Conservation (phyloP, 2,113 vertebrate species). For the Nibea coibor region DNA sequence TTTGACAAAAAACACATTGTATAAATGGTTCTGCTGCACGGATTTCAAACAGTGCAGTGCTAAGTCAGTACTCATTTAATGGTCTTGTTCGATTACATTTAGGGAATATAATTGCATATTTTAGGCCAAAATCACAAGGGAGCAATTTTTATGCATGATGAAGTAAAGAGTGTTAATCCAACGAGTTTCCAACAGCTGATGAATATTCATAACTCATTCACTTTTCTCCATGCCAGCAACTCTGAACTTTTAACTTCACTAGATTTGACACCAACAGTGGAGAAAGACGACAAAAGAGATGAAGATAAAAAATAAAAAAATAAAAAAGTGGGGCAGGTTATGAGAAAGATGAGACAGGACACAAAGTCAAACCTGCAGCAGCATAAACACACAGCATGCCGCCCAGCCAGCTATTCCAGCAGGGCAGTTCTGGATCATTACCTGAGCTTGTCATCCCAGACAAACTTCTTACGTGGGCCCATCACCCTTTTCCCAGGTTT, state of each 20-base stretch:
- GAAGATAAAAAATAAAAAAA: too few relatives aligned
- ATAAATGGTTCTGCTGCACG: not conserved
- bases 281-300: not conserved
- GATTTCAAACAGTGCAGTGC: not conserved
- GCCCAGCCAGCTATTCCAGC: not conserved
- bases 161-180: not conserved
- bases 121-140: not conserved
- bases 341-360: constrained; percentile 49
- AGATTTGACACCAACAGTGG: not conserved
- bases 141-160: not conserved
- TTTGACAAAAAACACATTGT: not conserved
- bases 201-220: not conserved
- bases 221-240: not conserved
- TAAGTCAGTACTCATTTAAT: not conserved
- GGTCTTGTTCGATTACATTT: not conserved
- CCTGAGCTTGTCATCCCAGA: constrained; percentile 98
- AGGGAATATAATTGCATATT: not conserved
- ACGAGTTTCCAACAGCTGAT: not conserved
- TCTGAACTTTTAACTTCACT: not conserved
- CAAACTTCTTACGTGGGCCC: constrained; percentile 97
- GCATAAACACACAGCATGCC: constrained; percentile 10
- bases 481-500: constrained; percentile 96
- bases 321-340: too few relatives aligned
- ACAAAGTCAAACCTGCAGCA: constrained; percentile 70
- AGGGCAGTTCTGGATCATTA: constrained; percentile 51